Percentiles rank a stretch among this genome's conserved stretches.
Evolutionary conservation across 2,797 vertebrate genomes (phyloP).

Genomic region (Rousettus madagascariensis): DNA sequence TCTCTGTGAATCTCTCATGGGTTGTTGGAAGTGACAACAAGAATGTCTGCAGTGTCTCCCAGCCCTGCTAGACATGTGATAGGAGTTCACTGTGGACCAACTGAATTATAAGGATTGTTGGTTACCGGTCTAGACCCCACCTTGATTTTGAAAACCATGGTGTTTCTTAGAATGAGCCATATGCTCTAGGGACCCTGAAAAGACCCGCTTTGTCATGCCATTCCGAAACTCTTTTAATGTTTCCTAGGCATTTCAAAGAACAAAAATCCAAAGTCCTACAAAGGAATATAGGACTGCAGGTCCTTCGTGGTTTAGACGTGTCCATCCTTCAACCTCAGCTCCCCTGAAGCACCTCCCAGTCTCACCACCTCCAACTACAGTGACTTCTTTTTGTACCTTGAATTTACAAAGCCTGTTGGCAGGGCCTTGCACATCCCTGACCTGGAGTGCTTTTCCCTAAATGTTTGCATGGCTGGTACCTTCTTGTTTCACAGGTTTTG

Average conservation of each 20-base stretch:
- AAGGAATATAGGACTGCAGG: neutral
- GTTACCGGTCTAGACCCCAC: neutral
- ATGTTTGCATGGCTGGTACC: neutral
- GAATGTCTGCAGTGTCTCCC: neutral
- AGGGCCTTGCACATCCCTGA: neutral
- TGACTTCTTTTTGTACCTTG: neutral
- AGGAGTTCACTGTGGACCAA: neutral
- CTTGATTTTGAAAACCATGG: constrained; percentile 29
- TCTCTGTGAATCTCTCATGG: neutral
- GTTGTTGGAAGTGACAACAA: neutral
- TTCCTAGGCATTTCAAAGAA: constrained; percentile 27
- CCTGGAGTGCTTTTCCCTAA: neutral
- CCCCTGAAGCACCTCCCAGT: neutral
- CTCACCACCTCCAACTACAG: neutral
- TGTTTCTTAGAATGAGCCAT: neutral
- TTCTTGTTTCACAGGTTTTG: neutral
- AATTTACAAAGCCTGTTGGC: neutral
- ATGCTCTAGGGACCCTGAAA: neutral
- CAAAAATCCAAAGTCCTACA: neutral
- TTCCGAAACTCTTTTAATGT: neutral
- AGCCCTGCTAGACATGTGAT: neutral
- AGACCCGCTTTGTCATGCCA: neutral
- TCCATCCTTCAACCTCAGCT: neutral
- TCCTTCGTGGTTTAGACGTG: neutral
- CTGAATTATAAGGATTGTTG: neutral